A percentile compares a stretch with the other conserved stretches of the same genome.
phyloP scores from a whole-genome alignment of 2,888 invertebrate genomes.

The Apodemia zela region DNA sequence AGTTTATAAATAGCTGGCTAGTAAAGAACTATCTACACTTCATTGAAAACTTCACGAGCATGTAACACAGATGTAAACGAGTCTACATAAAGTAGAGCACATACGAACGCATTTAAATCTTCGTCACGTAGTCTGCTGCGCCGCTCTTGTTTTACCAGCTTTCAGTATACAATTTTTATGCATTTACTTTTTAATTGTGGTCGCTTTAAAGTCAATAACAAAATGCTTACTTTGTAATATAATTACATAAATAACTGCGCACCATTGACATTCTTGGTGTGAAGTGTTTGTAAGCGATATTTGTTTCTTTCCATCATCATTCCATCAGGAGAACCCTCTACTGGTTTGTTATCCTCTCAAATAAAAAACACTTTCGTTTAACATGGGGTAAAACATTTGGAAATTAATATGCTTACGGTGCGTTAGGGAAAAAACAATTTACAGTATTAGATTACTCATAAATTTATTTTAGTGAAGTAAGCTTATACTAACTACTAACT shows the following conservation, averaged over 20 bases:
- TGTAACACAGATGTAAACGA: constrained; percentile 24
- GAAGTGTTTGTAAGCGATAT: no score
- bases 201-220: not conserved
- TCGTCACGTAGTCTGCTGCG: constrained; percentile 25
- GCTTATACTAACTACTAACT: no score
- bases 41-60: constrained; percentile 31
- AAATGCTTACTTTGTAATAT: not conserved
- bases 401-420: no score
- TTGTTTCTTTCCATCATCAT: no score
- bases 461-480: no score
- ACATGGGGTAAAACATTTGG: no score
- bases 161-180: constrained; percentile 4
- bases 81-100: constrained; percentile 26
- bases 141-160: constrained; percentile 18
- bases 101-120: constrained; percentile 25
- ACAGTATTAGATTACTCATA: no score
- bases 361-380: no score
- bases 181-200: not conserved
- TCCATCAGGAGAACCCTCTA: no score
- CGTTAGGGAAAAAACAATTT: no score
- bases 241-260: not conserved
- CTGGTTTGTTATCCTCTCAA: no score
- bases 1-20: constrained; percentile 29
- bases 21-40: constrained; percentile 31
- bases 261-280: no score